These are phyloP conservation scores for Limnodromus scolopaceus DNA, from an alignment of 2,797 vertebrate species.

Conservation along the genomic window DNA sequence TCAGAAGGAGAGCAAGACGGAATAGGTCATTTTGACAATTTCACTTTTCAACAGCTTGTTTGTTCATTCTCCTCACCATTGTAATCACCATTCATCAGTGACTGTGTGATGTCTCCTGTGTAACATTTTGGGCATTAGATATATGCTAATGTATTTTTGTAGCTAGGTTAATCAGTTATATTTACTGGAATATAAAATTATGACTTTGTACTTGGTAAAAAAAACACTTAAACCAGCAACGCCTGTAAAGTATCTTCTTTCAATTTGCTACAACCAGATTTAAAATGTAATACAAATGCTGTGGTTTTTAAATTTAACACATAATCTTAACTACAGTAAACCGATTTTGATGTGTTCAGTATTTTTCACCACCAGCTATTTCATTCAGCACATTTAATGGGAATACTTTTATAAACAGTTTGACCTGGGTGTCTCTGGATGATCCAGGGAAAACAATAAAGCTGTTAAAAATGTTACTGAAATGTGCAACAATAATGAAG, in stretches of 20 bases:
- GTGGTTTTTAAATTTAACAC: background rate
- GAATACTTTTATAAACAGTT: background rate
- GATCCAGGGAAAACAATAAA: background rate
- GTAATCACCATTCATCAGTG: conserved; percentile 25
- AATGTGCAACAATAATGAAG: background rate
- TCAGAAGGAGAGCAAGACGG: background rate
- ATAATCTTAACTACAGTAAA: background rate
- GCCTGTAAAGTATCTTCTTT: background rate
- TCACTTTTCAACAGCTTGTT: background rate
- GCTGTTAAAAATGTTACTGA: background rate
- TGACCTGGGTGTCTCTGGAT: background rate
- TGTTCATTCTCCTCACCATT: background rate
- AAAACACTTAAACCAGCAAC: background rate
- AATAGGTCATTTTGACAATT: background rate
- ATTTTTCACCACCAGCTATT: background rate
- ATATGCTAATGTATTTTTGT: background rate
- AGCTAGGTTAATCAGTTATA: background rate
- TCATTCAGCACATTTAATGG: background rate
- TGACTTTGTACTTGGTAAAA: background rate
- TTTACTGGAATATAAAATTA: conserved; percentile 34
- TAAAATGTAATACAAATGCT: background rate
- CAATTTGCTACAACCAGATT: background rate
- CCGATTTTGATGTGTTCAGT: background rate
- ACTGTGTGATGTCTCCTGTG: background rate
- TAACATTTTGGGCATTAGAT: background rate